Evolutionary conservation across 2,888 invertebrate genomes (phyloP).

Genomic region (Calameuta idolon): DNA sequence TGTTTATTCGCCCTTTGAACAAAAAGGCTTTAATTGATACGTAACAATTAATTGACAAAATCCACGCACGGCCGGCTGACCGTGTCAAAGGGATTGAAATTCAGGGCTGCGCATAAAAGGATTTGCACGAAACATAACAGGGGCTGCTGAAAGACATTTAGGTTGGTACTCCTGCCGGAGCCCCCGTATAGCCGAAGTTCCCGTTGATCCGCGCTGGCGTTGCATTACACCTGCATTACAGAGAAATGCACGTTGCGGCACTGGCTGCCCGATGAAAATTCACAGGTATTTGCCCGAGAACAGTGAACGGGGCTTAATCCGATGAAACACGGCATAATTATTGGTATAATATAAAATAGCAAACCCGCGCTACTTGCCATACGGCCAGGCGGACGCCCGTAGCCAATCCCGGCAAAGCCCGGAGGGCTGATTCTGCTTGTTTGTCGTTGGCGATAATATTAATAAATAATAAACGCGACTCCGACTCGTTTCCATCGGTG

Average conservation of each 20-base stretch:
- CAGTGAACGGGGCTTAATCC: constrained; percentile 21
- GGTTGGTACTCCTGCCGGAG: neutral
- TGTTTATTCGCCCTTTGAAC: constrained; percentile 3
- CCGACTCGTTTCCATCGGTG: neutral
- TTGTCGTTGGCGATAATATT: constrained; percentile 12
- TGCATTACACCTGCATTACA: neutral
- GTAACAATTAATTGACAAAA: constrained; percentile 20
- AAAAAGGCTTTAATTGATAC: constrained; percentile 31
- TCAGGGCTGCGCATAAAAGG: constrained; percentile 7
- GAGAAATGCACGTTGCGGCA: neutral
- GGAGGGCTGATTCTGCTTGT: constrained; percentile 19
- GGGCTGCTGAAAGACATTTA: neutral
- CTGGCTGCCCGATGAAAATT: constrained; percentile 13
- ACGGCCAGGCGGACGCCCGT: neutral
- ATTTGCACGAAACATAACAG: neutral
- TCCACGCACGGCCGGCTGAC: constrained; percentile 4
- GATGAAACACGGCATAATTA: constrained; percentile 26
- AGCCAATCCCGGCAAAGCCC: constrained; percentile 2
- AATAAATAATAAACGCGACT: constrained; percentile 9
- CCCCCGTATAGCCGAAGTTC: too few species aligned
- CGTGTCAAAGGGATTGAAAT: neutral
- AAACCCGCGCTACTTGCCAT: constrained; percentile 8
- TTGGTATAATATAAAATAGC: constrained; percentile 29
- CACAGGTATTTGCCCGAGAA: constrained; percentile 21
- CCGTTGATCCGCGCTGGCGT: too few species aligned